Evolutionary conservation across 2,797 vertebrate species (phyloP), one percentile per base, ranked within the genome.

Genomic region (Cryptoprocta ferox): DNA sequence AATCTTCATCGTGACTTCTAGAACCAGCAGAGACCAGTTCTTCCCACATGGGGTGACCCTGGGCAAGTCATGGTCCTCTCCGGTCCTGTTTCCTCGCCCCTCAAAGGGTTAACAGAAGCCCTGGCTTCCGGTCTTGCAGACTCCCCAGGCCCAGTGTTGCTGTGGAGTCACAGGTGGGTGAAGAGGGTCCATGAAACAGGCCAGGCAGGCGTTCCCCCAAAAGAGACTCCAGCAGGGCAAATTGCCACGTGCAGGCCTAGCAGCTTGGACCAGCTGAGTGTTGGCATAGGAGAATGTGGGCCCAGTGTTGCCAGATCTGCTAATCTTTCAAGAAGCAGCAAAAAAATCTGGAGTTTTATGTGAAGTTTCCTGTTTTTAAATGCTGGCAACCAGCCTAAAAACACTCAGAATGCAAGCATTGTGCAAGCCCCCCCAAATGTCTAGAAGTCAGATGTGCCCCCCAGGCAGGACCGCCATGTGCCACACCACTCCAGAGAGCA

Each of bases 261-360:
- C 26, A 56, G 50, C 56, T 15, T n/a, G 39, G 53, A 39, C 42
- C 32, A 70, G 6, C 56, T 70, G 68, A 70, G 48, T 35, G 16
- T 35, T 66, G 21, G 16, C 32, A 5, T 37, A 21, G 39, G 66
- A 90, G 66, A 94, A 68, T 63, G 42, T 26, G 24, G 76, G 21
- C 59, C 59, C 65, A 13, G 4, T 32, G 0, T 48, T 45, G 82
- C 65, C 80, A 88, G 59, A 92, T 92, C 48, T 65, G 86, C 26
- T 68, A 24, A 75, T 89, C 30, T 76, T 91, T 91, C 37, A 59
- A 92, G 76, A 76, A 95, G 96, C 70, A 85, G 45, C 28, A 78
- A 96, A 97, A 97, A 63, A 76, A 68, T 73, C 53, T 87, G 84
- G 50, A 73, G 66, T 88, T 97, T 78, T 88, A 53, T 50, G 56